These are phyloP conservation scores for Ploceus nigricollis DNA, from an alignment of 2,113 vertebrate genomes.

Conservation along the genomic window DNA sequence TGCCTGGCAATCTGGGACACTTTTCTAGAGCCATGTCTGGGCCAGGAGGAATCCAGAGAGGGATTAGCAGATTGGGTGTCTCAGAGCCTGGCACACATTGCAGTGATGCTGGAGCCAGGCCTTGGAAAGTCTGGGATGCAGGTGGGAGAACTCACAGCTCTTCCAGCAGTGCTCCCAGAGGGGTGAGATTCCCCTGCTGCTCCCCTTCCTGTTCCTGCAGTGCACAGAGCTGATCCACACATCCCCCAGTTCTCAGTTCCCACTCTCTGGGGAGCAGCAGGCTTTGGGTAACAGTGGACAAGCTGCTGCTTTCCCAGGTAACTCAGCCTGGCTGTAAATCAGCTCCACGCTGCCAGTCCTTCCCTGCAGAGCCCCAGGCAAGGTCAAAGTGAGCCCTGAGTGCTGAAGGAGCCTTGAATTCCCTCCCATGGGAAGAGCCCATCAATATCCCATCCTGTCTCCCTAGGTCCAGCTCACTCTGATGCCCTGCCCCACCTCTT, in stretches of 20 bases:
- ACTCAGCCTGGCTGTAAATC: not conserved
- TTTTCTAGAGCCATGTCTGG: not conserved
- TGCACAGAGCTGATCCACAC: fast-evolving
- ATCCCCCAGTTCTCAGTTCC: no score
- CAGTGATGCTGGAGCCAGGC: not conserved
- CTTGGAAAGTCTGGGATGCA: not conserved
- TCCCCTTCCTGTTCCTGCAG: not conserved
- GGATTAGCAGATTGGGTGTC: not conserved
- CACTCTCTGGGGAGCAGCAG: not conserved
- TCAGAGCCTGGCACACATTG: not conserved
- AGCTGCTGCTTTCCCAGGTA: not conserved
- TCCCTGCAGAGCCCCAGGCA: not conserved
- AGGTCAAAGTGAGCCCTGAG: not conserved
- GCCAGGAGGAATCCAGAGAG: not conserved
- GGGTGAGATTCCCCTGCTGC: not conserved
- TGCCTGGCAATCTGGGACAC: no score
- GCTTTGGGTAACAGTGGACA: not conserved
- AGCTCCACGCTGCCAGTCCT: fast-evolving
- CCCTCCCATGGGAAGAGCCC: not conserved
- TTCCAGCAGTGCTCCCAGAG: not conserved
- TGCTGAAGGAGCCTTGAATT: not conserved
- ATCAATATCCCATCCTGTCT: not conserved
- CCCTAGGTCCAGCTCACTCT: not conserved
- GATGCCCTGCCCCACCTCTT: not conserved
- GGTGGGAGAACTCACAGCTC: not conserved